phyloP scores from a whole-genome alignment of 2,113 vertebrate species.

The Zosterops japonicus region DNA sequence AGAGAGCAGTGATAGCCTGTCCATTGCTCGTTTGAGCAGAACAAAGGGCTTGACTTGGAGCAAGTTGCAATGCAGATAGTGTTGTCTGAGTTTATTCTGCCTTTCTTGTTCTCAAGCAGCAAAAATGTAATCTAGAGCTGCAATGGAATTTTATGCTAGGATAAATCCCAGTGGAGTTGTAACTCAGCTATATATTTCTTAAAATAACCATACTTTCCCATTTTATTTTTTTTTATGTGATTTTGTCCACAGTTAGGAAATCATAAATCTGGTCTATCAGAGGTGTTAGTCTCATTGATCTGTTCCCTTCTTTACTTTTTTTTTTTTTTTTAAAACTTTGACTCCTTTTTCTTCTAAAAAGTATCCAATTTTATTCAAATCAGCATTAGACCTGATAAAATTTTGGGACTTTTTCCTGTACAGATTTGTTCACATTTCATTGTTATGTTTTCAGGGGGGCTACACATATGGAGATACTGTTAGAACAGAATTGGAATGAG shows the following conservation, averaged over 20 bases:
- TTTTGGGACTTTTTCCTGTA: neutral
- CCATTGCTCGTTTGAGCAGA: constrained; percentile 55
- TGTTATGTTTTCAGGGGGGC: neutral
- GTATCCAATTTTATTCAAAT: neutral
- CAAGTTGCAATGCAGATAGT: constrained; percentile 12
- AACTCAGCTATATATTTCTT: neutral
- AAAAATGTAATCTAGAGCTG: constrained; percentile 3
- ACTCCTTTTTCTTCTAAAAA: neutral
- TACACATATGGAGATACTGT: neutral
- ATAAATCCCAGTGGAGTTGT: neutral
- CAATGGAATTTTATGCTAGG: neutral
- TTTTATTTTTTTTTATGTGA: neutral
- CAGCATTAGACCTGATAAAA: neutral
- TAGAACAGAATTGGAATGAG: neutral
- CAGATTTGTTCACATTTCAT: neutral
- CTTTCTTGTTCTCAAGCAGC: neutral
- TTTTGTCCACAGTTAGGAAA: neutral
- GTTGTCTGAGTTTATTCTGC: neutral
- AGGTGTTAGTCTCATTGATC: neutral
- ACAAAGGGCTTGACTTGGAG: constrained; percentile 40
- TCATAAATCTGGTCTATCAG: neutral
- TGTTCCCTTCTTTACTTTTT: neutral
- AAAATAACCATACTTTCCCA: neutral
- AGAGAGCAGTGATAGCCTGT: constrained; percentile 31
- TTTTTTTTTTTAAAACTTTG: neutral